Evolutionary conservation across 1,140 invertebrate species (phyloP), one percentile per base, ranked within the genome.

Genomic region (Eupeodes corollae): DNA sequence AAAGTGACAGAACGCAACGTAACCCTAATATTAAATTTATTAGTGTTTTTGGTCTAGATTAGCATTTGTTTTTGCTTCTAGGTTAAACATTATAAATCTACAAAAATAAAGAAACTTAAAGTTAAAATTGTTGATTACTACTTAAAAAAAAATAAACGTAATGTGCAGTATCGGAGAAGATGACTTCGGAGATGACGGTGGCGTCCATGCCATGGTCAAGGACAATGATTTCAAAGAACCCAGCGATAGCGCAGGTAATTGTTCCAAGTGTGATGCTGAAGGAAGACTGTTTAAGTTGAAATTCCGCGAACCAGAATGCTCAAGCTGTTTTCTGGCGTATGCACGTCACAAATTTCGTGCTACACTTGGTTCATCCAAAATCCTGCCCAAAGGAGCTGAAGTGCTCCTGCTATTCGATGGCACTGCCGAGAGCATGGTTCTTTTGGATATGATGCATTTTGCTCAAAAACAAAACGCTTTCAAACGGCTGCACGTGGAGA

Each of bases 151-250:
- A 26, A 42, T 14, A 14, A 45, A 19, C 31, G 16, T 6, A 42
- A 67, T 68, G 65, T 68, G 65, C 43, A 66, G 59, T 42, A 64
- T 67, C 37, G 63, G 58, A 0, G 65, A 68, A 45, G 65, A 66
- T 43, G 63, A 68, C 50, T 63, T 66, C 44, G 61, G 62, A 3
- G 65, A 66, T 44, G 63, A 64, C 11, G 64, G 64, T 11, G 62
- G 54, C 16, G 39, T 35, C 8, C 63, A 63, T 48, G 48, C 52
- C 6, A 67, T 67, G 65, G 13, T 52, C 2, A 30, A 39, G 8
- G 42, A 10, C 1, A 21, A 34, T 15, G n/a, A 5, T 31, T 18
- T 6, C 5, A 21, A 14, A 10, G 26, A 42, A n/a, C 9, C 21
- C 26, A 16, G 21, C 11, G 47, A 45, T 1, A 47, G 39, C 5